Percentiles rank a stretch among this genome's conserved stretches.
Evolutionary conservation across 1,140 invertebrate genomes (phyloP).

Genomic region (Vanessa atalanta): DNA sequence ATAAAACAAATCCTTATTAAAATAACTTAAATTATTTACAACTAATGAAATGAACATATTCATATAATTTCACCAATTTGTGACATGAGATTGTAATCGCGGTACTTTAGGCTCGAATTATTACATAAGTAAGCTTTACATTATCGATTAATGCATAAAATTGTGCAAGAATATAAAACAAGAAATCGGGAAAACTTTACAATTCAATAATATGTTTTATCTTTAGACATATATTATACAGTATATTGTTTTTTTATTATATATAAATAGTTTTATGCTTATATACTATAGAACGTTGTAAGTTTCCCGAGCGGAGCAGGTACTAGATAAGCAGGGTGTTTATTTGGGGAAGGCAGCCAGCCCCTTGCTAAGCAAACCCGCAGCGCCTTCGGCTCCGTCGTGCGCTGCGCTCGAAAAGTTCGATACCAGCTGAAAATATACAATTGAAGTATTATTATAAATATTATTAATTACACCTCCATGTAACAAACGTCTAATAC

Average conservation of each 20-base stretch:
- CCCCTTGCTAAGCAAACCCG: slow-evolving; percentile 72
- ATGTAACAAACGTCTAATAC: no score
- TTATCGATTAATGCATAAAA: slow-evolving; percentile 4
- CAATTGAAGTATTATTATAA: no score
- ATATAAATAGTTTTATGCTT: slow-evolving; percentile 10
- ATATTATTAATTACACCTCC: no score
- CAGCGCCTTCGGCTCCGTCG: slow-evolving; percentile 68
- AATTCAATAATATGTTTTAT: background rate
- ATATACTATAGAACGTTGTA: slow-evolving; percentile 41
- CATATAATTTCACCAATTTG: slow-evolving; percentile 13
- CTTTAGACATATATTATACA: background rate
- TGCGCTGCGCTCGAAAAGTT: slow-evolving; percentile 63
- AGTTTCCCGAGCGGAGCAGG: slow-evolving; percentile 41
- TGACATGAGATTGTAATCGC: slow-evolving; percentile 15
- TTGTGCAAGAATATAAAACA: slow-evolving; percentile 19
- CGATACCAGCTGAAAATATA: slow-evolving; percentile 61
- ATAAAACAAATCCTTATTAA: slow-evolving; percentile 35
- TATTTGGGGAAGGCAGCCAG: slow-evolving; percentile 69
- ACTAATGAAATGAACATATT: slow-evolving; percentile 19
- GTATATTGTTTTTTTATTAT: background rate
- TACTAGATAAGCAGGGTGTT: slow-evolving; percentile 19
- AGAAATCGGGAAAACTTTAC: slow-evolving; percentile 9
- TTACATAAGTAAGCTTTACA: background rate
- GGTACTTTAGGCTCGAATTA: background rate
- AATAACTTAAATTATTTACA: slow-evolving; percentile 36